phyloP scores from a whole-genome alignment of 1,140 invertebrate species.

The Drosophila bipectinata region DNA sequence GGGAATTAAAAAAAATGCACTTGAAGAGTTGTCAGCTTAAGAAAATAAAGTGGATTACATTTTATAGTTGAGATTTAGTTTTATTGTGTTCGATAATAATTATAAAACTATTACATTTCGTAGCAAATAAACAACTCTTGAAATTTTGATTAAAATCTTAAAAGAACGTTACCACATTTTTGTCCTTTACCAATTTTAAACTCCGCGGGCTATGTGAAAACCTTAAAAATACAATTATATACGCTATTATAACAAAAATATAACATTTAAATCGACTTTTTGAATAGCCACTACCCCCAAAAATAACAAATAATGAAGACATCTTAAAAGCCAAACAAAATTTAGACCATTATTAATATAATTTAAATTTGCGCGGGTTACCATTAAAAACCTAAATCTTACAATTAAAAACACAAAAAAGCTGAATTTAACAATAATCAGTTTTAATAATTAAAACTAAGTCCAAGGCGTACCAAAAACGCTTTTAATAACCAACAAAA shows the following conservation, averaged over 20 bases:
- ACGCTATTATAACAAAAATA: too few relatives aligned
- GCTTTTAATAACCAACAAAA: too few relatives aligned
- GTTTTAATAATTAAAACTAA: not conserved
- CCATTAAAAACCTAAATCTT: not conserved
- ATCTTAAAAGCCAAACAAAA: not conserved
- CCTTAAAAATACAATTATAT: too few relatives aligned
- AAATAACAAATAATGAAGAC: not conserved
- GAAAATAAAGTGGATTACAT: not conserved
- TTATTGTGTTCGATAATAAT: not conserved
- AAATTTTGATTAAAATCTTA: too few relatives aligned
- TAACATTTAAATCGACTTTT: too few relatives aligned
- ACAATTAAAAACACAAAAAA: not conserved
- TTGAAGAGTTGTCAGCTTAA: slow-evolving; percentile 24
- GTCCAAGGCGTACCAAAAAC: not conserved
- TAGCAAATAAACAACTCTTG: too few relatives aligned
- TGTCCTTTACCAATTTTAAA: too few relatives aligned
- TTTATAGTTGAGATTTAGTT: not conserved
- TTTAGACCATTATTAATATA: not conserved
- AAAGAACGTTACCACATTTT: too few relatives aligned
- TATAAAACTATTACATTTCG: not conserved
- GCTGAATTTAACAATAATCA: not conserved
- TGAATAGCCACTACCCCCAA: too few relatives aligned
- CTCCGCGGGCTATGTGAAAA: too few relatives aligned
- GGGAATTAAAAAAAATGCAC: slow-evolving; percentile 24
- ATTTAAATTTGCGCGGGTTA: not conserved